Conservation (phyloP, 2,797 vertebrate genomes). For the Oryzias dopingdopingensis region DNA sequence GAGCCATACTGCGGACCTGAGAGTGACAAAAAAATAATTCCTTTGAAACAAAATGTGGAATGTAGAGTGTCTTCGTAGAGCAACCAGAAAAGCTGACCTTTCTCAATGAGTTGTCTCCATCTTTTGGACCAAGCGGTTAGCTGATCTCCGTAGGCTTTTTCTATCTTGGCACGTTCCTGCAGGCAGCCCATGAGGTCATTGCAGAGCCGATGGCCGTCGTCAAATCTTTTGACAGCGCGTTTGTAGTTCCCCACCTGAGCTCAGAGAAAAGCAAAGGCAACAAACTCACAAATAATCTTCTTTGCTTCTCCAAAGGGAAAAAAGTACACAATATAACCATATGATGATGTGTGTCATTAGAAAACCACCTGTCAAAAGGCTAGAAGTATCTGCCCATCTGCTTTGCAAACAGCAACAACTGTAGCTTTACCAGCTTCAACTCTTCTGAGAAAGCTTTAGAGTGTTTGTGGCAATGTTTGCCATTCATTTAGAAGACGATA, state of each 20-base stretch:
- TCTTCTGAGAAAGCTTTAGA: too few relatives aligned
- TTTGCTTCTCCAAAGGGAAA: too few relatives aligned
- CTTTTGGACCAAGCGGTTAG: conserved; percentile 94
- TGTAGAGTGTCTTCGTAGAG: not conserved
- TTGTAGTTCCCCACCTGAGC: conserved; percentile 96
- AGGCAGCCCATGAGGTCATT: conserved; percentile 96
- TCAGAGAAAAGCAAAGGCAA: not conserved
- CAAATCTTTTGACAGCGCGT: conserved; percentile 92
- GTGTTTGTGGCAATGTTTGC: too few relatives aligned
- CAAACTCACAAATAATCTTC: not conserved
- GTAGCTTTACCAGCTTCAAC: too few relatives aligned
- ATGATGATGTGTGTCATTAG: too few relatives aligned
- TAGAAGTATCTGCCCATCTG: too few relatives aligned
- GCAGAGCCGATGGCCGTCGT: conserved; percentile 94
- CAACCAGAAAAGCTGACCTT: conserved; percentile 75
- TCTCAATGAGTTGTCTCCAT: conserved; percentile 96
- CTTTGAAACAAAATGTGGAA: conserved; percentile 1
- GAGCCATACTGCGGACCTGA: conserved; percentile 95
- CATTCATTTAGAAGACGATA: too few relatives aligned
- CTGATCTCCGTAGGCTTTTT: conserved; percentile 94
- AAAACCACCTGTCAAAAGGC: too few relatives aligned
- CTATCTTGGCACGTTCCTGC: conserved; percentile 95
- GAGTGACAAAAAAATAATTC: not conserved
- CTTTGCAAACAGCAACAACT: too few relatives aligned
- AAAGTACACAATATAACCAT: too few relatives aligned